Evolutionary conservation across 2,888 invertebrate genomes (phyloP), one percentile per base, ranked within the genome.

Genomic region (Spodoptera exigua): DNA sequence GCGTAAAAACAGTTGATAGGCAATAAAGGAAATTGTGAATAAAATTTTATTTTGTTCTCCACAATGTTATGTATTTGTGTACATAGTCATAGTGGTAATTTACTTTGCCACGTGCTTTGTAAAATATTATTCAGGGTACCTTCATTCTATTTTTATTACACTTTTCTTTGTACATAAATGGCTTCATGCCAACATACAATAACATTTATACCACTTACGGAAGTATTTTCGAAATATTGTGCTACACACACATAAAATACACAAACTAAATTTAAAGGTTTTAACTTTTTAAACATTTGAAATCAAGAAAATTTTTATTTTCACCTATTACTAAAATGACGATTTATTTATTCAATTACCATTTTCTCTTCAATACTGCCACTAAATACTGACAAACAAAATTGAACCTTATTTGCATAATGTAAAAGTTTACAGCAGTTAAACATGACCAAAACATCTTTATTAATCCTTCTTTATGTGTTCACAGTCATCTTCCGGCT

Each of bases 401-500:
- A 27, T 27, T 27, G 7, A 27, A 27, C 27, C 27, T 27, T 27
- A 27, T 27, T 5, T 9, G 5, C 27, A n/a, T 7, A 5, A 9
- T 27, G 7, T 9, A 9, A 27, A 27, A 27, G 27, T 27, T 27
- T 27, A 27, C 27, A 27, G 5, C 7, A 27, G 7, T 27, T 27
- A 9, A 9, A 27, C 27, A 27, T 27, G 5, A 27, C 9, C 7
- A 27, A 9, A 27, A 27, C 27, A 27, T 5, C 27, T 27, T 27
- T 27, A 5, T 27, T 27, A 7, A 27, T 9, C 27, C 27, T 4
- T 9, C 7, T 1, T 9, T 68, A 58, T 65, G 61, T 45, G 75
- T 81, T 7, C 7, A 1, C 89, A 93, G 93, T 89, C 90, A 27
- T 21, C 21, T 5, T 27, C 27, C 0, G 94, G 90, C 88, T 89